These are phyloP conservation scores for Polia nebulosa DNA, from an alignment of 2,888 invertebrate species.

Conservation along the genomic window DNA sequence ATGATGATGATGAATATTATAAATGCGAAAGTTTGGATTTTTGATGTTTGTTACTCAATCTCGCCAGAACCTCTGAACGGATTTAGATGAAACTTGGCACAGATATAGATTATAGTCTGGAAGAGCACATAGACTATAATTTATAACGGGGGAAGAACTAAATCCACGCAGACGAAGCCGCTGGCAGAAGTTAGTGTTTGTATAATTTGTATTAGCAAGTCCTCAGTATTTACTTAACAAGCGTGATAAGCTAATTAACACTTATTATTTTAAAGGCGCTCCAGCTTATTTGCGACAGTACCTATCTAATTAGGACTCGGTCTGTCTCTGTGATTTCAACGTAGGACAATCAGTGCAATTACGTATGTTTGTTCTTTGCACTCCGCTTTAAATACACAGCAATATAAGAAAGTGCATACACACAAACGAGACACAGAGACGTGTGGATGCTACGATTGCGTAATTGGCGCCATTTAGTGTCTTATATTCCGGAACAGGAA, in stretches of 20 bases:
- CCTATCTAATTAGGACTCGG: slow-evolving; percentile 17
- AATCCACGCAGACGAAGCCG: too few species aligned
- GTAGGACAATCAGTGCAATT: slow-evolving; percentile 22
- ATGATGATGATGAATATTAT: too few species aligned
- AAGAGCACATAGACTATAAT: too few species aligned
- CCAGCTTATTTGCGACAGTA: not conserved
- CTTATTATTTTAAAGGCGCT: not conserved
- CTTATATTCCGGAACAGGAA: not conserved
- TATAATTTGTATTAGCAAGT: not conserved
- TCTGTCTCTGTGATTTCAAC: slow-evolving; percentile 9
- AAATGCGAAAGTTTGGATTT: too few species aligned
- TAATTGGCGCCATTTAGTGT: not conserved
- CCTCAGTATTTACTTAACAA: not conserved
- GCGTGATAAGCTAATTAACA: not conserved
- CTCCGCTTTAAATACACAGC: slow-evolving; percentile 25
- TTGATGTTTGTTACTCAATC: too few species aligned
- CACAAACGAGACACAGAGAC: not conserved
- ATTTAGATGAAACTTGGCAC: too few species aligned
- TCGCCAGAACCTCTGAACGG: too few species aligned
- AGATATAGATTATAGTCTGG: too few species aligned
- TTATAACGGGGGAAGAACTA: too few species aligned
- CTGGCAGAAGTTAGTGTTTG: too few species aligned
- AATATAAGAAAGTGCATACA: slow-evolving; percentile 16
- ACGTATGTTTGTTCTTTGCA: slow-evolving; percentile 15
- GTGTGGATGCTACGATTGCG: slow-evolving; percentile 2